Evolutionary conservation across 2,797 vertebrate species (phyloP), one percentile per base, ranked within the genome.

Genomic region (Eleutherodactylus coqui): DNA sequence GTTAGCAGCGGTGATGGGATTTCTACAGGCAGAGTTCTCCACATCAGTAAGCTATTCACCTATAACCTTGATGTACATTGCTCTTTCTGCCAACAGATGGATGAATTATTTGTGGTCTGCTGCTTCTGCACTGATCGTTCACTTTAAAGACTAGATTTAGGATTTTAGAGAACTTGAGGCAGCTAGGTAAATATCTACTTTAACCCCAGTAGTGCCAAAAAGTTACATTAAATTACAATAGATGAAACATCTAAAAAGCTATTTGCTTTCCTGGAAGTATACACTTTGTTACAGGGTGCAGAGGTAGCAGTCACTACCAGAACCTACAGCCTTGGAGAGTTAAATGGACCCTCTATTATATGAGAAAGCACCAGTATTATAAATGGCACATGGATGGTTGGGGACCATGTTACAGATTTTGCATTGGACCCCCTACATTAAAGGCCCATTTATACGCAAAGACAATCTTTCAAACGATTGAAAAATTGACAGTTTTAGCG

Each of bases 51-150:
- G 55, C 67, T 43, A 21, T 76, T 82, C 79, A 86, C 78, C 85
- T 76, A 76, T 82, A 82, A 85, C 76, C 84, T 80, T 82, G 41
- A 81, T 75, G 45, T 82, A 21, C 85, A 73, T 49, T 69, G 67
- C 55, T 82, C 29, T 81, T 58, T 86, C 55, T 86, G 70, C 67
- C 41, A 24, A 85, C 62, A 85, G 47, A 86, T 82, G 79, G 58
- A 75, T 67, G 76, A 53, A 53, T 86, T 36, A 86, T 75, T 47
- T 81, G 85, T 49, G 51, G 55, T 41, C 78, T 80, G 43, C n/a
- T 86, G 70, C 73, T 32, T 77, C 32, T 77, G 49, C 53, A 62
- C 53, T 62, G 51, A 83, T 58, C 32, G 51, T 14, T 67, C 41
- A 21, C 75, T 76, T 60, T 67, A 34, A 41, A 47, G 45, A 78